A percentile compares a stretch with the other conserved stretches of the same genome.
Evolutionary conservation across 1,140 invertebrate genomes (phyloP).

Genomic region (Zaprionus davidi): DNA sequence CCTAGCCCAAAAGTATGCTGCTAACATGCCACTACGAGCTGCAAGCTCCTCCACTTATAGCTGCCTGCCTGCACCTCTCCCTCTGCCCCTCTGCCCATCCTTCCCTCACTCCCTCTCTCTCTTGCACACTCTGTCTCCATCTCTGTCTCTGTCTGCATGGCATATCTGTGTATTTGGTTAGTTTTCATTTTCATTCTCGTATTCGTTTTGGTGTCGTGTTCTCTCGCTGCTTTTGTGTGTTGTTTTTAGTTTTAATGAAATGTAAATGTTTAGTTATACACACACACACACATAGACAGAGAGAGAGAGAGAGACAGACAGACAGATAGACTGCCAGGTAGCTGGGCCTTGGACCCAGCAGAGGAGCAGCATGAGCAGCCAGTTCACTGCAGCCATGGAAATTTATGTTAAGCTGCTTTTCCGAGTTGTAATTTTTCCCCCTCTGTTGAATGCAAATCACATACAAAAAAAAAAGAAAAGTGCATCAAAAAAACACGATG

Average conservation of each 20-base stretch:
- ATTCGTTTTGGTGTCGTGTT: constrained; percentile 71
- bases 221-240: constrained; percentile 75
- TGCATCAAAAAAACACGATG: neutral
- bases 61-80: constrained; percentile 5
- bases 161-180: constrained; percentile 65
- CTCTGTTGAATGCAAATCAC: constrained; percentile 40
- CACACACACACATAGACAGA: constrained; percentile 40
- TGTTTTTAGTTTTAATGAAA: constrained; percentile 83
- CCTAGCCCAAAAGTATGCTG: constrained; percentile 67
- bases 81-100: constrained; percentile 15
- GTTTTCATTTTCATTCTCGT: constrained; percentile 54
- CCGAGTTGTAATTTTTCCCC: constrained; percentile 37
- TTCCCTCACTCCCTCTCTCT: neutral
- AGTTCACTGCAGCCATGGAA: constrained; percentile 31
- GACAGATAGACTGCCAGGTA: constrained; percentile 2
- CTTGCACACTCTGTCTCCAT: constrained; percentile 1
- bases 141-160: constrained; percentile 9
- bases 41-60: constrained; percentile 6
- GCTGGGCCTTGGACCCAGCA: constrained; percentile 5
- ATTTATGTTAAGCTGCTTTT: constrained; percentile 57
- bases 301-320: neutral
- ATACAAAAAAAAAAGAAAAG: neutral
- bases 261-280: constrained; percentile 82
- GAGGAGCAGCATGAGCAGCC: constrained; percentile 4
- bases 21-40: constrained; percentile 55